Percentiles rank a stretch among this genome's conserved stretches.
Evolutionary conservation across 2,113 vertebrate genomes (phyloP).

Genomic region (Calidris pugnax): DNA sequence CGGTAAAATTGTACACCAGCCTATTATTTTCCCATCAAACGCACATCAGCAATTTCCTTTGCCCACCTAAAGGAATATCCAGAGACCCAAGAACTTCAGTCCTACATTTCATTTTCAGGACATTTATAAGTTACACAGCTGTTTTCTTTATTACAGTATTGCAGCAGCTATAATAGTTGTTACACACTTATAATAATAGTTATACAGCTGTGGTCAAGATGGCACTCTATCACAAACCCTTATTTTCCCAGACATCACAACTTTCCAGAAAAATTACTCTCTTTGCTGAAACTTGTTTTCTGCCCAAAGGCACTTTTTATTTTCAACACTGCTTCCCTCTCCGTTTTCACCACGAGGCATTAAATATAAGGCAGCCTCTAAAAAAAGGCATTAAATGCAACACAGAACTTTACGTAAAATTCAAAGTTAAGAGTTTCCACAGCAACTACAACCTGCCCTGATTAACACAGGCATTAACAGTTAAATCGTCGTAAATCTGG

Average conservation of each 20-base stretch:
- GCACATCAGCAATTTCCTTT: background rate
- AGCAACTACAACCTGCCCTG: slow-evolving; percentile 52
- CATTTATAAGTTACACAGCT: background rate
- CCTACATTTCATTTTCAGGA: background rate
- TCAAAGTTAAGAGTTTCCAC: slow-evolving; percentile 39
- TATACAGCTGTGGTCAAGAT: slow-evolving; percentile 31
- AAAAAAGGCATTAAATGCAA: slow-evolving; percentile 19
- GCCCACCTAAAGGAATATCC: background rate
- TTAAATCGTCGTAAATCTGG: slow-evolving; percentile 47
- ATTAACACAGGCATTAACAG: slow-evolving; percentile 31
- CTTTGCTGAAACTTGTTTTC: background rate
- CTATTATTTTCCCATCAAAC: background rate
- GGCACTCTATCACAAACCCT: slow-evolving; percentile 3
- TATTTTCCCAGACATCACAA: slow-evolving; percentile 37
- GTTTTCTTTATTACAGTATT: slow-evolving; percentile 15
- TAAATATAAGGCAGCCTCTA: background rate
- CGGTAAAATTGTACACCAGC: fast-evolving
- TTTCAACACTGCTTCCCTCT: background rate
- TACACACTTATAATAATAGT: slow-evolving; percentile 45
- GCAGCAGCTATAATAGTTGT: slow-evolving; percentile 12
- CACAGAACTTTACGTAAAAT: slow-evolving; percentile 3
- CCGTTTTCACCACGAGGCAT: background rate
- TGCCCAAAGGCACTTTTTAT: background rate
- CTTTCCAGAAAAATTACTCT: slow-evolving; percentile 12
- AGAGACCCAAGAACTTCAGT: background rate